Conservation (phyloP, 1,140 invertebrate genomes). For the Drosophila ambigua region DNA sequence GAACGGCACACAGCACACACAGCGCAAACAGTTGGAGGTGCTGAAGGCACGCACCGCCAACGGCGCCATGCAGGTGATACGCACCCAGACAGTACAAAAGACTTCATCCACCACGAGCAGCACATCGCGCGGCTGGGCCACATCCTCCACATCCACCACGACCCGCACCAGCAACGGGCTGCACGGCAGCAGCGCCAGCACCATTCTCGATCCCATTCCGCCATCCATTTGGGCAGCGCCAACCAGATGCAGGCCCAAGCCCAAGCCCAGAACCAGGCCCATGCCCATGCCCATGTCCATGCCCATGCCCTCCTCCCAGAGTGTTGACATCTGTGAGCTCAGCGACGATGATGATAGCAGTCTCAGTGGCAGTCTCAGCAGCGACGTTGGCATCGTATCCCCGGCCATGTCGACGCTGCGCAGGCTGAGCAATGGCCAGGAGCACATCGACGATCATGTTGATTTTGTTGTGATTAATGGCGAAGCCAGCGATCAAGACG, state of each 20-base stretch:
- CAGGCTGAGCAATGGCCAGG: constrained; percentile 43
- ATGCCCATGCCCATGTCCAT: not conserved
- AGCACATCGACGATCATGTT: constrained; percentile 78
- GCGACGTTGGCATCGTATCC: constrained; percentile 58
- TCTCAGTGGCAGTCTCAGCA: constrained; percentile 29
- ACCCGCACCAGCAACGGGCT: constrained; percentile 43
- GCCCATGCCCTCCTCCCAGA: constrained; percentile 26
- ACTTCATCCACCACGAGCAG: constrained; percentile 80
- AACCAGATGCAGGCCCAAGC: no score
- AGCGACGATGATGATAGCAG: constrained; percentile 60
- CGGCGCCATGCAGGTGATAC: constrained; percentile 85
- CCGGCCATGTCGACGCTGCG: constrained; percentile 22
- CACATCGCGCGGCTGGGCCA: constrained; percentile 63
- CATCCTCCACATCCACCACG: constrained; percentile 73
- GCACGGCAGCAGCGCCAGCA: not conserved
- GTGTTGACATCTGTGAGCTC: constrained; percentile 76
- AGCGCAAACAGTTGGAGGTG: constrained; percentile 85
- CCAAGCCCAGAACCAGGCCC: no score
- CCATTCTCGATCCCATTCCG: no score
- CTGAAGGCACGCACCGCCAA: constrained; percentile 84
- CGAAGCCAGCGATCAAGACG: constrained; percentile 51
- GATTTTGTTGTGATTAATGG: constrained; percentile 80
- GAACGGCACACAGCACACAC: constrained; percentile 84
- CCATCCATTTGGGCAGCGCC: not conserved
- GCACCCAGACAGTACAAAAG: constrained; percentile 84